Evolutionary conservation across 2,797 vertebrate species (phyloP).

Genomic region (Channa striata): DNA sequence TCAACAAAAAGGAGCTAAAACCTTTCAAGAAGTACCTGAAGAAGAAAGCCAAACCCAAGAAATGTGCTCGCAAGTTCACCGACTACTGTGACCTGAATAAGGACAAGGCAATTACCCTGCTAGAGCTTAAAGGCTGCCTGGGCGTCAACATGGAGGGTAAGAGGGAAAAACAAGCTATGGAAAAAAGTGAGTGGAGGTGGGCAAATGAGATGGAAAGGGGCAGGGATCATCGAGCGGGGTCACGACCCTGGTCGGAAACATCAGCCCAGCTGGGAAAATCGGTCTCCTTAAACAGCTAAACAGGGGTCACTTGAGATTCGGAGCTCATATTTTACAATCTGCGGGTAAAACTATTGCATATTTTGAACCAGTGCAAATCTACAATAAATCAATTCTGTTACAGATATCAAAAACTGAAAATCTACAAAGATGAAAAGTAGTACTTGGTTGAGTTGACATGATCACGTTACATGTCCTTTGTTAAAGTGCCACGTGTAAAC

Average conservation of each 20-base stretch:
- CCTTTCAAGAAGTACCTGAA: slow-evolving; percentile 97
- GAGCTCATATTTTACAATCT: not conserved
- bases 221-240: slow-evolving; percentile 26
- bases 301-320: not conserved
- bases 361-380: not conserved
- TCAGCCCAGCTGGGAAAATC: slow-evolving; percentile 31
- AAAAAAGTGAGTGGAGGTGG: not conserved
- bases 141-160: slow-evolving; percentile 95
- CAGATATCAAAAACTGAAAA: not conserved
- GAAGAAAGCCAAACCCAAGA: slow-evolving; percentile 99
- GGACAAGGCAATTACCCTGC: slow-evolving; percentile 94
- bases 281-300: not conserved
- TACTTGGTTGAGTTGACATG: slow-evolving; percentile 18
- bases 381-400: not conserved
- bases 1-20: slow-evolving; percentile 97
- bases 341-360: too few species aligned
- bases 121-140: slow-evolving; percentile 96
- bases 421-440: not conserved
- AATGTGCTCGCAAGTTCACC: slow-evolving; percentile 95
- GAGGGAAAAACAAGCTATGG: slow-evolving; percentile 22
- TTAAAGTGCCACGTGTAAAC: slow-evolving; percentile 5
- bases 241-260: slow-evolving; percentile 18
- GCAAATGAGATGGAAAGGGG: not conserved
- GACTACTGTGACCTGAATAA: slow-evolving; percentile 99
- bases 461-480: slow-evolving; percentile 1